Base-by-base conservation (phyloP, 35 echinoderm and acorn worm species). In the Anneissia japonica region DNA sequence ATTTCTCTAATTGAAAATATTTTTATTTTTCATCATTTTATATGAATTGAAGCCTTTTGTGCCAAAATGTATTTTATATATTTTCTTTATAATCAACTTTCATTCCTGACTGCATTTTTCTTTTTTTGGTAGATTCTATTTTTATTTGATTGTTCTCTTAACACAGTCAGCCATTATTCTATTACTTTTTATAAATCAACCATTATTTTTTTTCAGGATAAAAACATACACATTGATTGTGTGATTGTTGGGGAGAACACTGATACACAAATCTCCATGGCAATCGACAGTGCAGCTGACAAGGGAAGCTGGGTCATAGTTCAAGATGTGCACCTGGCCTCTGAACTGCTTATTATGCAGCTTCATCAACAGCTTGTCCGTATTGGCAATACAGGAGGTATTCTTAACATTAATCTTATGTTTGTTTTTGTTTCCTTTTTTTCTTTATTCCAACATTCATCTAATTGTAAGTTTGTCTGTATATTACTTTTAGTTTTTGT, bases 321-420 rank as follows among this genome's bases (percentile, higher is more conserved):
- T 35, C 91, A 98, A 46, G 85, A 90, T 17, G 88, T 97, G 9
- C 94, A 97, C 85, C 88, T 97, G 36, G 90, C 94, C 19, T 90
- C 94, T 33, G 72, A 83, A 35, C 75, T 34, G 35, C 80, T 97
- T 30, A 55, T 90, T 5, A 39, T 55, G 35, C 76, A 77, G 11
- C 90, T 97, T 0, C 86, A 85, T 77, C 91, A 92, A 46, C 94
- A 97, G 39, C 83, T 97, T 31, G 84, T 87, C 34, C 86, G 94
- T 84, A 91, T 90, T 23, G 94, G 94, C 0, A 97, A 97, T 38
- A 97, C 88, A 11, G 94, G 94, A 88, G 94, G 94, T 97, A 75
- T 81, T 83, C 33, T 29, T 31, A 0, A 17, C 11, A 37, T 73
- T 82, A 36, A 3, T 23, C 0, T 39, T 14, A 10, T 21, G 28